Evolutionary conservation across 2,113 vertebrate genomes (phyloP).

Genomic region (Xiphophorus hellerii): DNA sequence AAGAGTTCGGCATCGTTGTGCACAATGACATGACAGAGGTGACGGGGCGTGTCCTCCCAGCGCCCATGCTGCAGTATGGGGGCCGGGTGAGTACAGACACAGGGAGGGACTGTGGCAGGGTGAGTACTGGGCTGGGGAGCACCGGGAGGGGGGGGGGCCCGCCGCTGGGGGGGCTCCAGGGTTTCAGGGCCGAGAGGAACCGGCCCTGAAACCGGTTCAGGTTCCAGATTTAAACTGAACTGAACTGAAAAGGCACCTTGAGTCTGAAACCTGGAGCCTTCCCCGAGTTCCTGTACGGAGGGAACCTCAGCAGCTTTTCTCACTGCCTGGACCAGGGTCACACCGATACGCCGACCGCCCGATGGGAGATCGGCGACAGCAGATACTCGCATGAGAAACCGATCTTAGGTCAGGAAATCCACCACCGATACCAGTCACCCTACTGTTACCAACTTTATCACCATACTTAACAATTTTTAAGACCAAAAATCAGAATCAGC

Average conservation of each 20-base stretch:
- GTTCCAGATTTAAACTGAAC: too few species aligned
- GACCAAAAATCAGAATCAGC: too few species aligned
- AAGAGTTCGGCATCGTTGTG: conserved; percentile 98
- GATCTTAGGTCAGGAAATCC: too few species aligned
- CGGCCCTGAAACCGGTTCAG: too few species aligned
- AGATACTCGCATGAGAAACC: too few species aligned
- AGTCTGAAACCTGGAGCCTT: neutral
- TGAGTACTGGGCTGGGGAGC: conserved; percentile 75
- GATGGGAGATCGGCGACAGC: too few species aligned
- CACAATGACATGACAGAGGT: conserved; percentile 99
- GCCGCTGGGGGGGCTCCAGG: conserved; percentile 27
- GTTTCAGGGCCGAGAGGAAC: neutral
- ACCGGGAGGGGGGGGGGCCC: conserved; percentile 34
- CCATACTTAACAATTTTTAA: too few species aligned
- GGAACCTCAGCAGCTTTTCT: neutral
- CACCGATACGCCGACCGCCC: too few species aligned
- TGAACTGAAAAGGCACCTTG: too few species aligned
- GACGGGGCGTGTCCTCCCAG: conserved; percentile 95
- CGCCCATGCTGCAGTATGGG: conserved; percentile 98
- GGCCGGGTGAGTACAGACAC: conserved; percentile 93
- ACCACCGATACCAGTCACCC: too few species aligned
- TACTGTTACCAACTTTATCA: too few species aligned
- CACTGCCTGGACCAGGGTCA: neutral
- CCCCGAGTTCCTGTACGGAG: too few species aligned
- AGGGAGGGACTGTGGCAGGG: conserved; percentile 85